phyloP scores from a whole-genome alignment of 2,888 invertebrate genomes.

The Acrobeloides nanus region DNA sequence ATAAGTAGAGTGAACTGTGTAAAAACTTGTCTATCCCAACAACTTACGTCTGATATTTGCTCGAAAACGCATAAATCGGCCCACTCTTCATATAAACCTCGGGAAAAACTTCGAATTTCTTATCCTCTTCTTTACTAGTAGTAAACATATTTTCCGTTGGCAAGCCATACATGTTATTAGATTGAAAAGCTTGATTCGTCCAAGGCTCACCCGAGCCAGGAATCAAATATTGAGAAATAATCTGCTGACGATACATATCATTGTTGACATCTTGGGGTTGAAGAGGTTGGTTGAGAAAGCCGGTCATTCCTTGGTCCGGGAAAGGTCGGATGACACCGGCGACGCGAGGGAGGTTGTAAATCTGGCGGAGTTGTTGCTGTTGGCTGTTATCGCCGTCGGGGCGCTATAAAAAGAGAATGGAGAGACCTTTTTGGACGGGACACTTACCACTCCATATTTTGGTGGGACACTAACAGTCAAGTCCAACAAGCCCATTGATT shows the following conservation, averaged over 20 bases:
- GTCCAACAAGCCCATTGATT: conserved; percentile 51
- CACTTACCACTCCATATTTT: conserved; percentile 49
- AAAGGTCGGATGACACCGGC: conserved; percentile 49
- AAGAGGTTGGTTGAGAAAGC: conserved; percentile 31
- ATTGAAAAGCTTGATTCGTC: conserved; percentile 34
- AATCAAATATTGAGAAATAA: conserved; percentile 42
- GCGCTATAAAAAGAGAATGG: conserved; percentile 20
- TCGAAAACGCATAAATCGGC: conserved; percentile 46
- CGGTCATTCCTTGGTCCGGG: conserved; percentile 48
- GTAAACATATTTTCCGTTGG: conserved; percentile 53
- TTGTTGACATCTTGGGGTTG: conserved; percentile 50
- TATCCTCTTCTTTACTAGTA: conserved; percentile 47
- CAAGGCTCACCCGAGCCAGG: conserved; percentile 45
- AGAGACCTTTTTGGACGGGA: neutral
- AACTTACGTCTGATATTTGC: conserved; percentile 37
- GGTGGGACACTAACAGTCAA: conserved; percentile 47
- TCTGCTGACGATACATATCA: conserved; percentile 49
- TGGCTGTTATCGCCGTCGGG: conserved; percentile 52
- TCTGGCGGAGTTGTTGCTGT: conserved; percentile 36
- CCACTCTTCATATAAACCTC: conserved; percentile 37
- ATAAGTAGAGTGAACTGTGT: too few species aligned
- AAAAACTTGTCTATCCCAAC: too few species aligned
- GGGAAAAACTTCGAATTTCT: conserved; percentile 51
- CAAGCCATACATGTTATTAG: conserved; percentile 37
- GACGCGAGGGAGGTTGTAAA: conserved; percentile 46